phyloP scores from a whole-genome alignment of 1,140 invertebrate species.

The Chionoecetes opilio region DNA sequence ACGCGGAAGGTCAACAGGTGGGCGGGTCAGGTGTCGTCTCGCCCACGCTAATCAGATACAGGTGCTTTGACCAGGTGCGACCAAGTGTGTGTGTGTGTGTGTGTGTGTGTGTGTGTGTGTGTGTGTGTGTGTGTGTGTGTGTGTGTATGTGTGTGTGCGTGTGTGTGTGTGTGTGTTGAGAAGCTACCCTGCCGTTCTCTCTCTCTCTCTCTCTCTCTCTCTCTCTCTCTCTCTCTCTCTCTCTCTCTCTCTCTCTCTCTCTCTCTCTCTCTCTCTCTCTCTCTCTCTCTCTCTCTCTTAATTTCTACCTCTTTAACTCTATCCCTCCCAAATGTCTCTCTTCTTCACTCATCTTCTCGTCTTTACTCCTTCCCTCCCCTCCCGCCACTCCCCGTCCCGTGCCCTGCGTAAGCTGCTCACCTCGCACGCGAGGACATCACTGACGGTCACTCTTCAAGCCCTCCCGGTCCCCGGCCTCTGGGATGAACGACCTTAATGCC shows the following conservation, averaged over 20 bases:
- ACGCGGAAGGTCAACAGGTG: slow-evolving; percentile 13
- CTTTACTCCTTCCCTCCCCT: not conserved
- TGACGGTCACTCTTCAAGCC: not conserved
- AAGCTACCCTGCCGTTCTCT: too few relatives aligned
- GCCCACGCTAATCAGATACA: not conserved
- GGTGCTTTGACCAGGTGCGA: slow-evolving; percentile 2
- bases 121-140: not conserved
- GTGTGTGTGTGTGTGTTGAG: not conserved
- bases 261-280: not conserved
- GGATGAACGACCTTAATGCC: not conserved
- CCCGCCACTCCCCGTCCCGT: not conserved
- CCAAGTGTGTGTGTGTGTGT: not conserved
- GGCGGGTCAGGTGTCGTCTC: slow-evolving; percentile 1
- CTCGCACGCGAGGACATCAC: not conserved
- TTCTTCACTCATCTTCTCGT: not conserved
- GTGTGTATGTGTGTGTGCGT: too few relatives aligned
- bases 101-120: not conserved
- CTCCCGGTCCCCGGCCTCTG: not conserved
- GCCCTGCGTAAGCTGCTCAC: not conserved
- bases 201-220: not conserved
- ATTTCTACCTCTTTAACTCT: not conserved
- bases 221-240: slow-evolving; percentile 8
- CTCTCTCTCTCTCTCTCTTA: not conserved
- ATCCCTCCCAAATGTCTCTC: too few relatives aligned
- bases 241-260: slow-evolving; percentile 5